phyloP scores from a whole-genome alignment of 2,888 invertebrate species.

The Drosophila barbarae region DNA sequence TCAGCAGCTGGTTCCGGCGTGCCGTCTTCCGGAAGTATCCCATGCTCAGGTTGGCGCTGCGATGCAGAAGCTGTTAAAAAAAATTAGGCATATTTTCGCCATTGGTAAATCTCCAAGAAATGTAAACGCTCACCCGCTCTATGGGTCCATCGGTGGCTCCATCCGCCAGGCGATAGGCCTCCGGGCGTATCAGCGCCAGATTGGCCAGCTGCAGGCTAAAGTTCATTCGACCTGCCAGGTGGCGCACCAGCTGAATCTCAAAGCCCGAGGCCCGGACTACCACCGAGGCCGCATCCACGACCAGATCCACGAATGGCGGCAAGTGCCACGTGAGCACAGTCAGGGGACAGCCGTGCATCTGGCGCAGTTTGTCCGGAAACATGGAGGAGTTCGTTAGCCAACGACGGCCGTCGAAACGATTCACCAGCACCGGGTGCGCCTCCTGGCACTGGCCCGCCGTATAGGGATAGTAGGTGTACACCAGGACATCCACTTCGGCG shows the following conservation, averaged over 20 bases:
- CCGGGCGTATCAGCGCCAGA: slow-evolving; percentile 30
- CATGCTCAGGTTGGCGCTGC: slow-evolving; percentile 54
- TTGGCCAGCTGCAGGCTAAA: slow-evolving; percentile 47
- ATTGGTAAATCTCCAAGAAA: neutral
- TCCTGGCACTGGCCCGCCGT: slow-evolving; percentile 46
- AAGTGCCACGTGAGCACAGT: slow-evolving; percentile 45
- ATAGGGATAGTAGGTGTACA: slow-evolving; percentile 72
- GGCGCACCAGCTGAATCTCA: slow-evolving; percentile 58
- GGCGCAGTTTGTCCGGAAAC: slow-evolving; percentile 62
- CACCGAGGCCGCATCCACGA: neutral
- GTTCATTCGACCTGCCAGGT: slow-evolving; percentile 58
- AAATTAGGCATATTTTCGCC: too few relatives aligned
- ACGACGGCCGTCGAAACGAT: slow-evolving; percentile 49
- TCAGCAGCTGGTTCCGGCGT: slow-evolving; percentile 41
- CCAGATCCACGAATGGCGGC: slow-evolving; percentile 56
- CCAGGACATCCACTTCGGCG: slow-evolving; percentile 55
- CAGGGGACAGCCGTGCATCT: slow-evolving; percentile 65
- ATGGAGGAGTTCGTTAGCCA: slow-evolving; percentile 44
- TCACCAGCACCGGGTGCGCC: slow-evolving; percentile 50
- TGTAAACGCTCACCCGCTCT: slow-evolving; percentile 47
- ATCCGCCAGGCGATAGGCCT: slow-evolving; percentile 39
- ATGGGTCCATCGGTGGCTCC: slow-evolving; percentile 43
- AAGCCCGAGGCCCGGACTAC: slow-evolving; percentile 46
- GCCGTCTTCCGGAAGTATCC: slow-evolving; percentile 62
- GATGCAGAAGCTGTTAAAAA: slow-evolving; percentile 39